phyloP scores from a whole-genome alignment of 23 tunicate genomes.

The Trididemnum miniatum region DNA sequence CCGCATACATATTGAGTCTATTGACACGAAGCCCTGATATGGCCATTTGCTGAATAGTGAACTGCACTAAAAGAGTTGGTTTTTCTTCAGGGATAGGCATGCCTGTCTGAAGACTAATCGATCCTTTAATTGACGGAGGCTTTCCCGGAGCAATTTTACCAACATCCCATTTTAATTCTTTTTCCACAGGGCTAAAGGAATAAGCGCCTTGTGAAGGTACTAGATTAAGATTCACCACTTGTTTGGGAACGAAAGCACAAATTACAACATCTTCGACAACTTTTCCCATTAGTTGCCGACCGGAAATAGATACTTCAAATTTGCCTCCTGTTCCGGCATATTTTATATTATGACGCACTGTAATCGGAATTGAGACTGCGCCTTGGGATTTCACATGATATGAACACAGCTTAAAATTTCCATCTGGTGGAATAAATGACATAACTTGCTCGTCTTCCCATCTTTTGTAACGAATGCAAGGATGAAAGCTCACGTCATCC shows the following conservation, averaged over 20 bases:
- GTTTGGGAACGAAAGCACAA: conserved; percentile 78
- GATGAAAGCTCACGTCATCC: conserved; percentile 98
- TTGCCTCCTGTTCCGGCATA: conserved; percentile 84
- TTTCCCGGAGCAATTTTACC: conserved; percentile 80
- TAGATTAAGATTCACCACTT: conserved; percentile 72
- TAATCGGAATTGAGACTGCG: conserved; percentile 74
- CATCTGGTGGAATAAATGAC: conserved; percentile 99
- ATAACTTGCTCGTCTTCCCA: conserved; percentile 90
- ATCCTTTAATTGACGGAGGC: conserved; percentile 83
- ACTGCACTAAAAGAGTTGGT: conserved; percentile 71
- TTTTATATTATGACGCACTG: conserved; percentile 82
- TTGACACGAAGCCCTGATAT: conserved; percentile 80
- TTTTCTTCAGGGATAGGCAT: conserved; percentile 91
- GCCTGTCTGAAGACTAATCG: conserved; percentile 76
- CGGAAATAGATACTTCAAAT: conserved; percentile 76
- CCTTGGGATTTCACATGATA: conserved; percentile 91
- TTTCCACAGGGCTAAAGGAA: conserved; percentile 47
- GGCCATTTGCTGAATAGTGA: conserved; percentile 78
- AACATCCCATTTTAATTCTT: conserved; percentile 70
- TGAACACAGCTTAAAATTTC: conserved; percentile 85
- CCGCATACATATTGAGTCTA: conserved; percentile 85
- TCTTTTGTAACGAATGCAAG: conserved; percentile 82
- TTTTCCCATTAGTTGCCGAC: conserved; percentile 85
- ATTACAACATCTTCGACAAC: conserved; percentile 74
- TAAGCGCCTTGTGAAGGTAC: conserved; percentile 70